Evolutionary conservation across 2,888 invertebrate genomes (phyloP).

Genomic region (Neuroscelio doddi): DNA sequence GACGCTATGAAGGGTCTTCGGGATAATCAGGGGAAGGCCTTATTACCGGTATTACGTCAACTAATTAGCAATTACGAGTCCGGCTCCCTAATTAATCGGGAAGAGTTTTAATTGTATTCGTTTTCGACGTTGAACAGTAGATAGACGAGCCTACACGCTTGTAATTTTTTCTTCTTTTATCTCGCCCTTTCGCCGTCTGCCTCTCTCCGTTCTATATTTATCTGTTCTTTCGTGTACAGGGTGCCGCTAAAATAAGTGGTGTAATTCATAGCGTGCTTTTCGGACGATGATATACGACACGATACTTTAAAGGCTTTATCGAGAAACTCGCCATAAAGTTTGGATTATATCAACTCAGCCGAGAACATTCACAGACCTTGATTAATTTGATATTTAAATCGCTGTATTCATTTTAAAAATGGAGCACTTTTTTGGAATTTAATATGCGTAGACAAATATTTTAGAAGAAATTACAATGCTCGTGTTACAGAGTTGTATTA

Average conservation of each 20-base stretch:
- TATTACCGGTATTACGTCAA: slow-evolving; percentile 53
- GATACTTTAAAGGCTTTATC: slow-evolving; percentile 38
- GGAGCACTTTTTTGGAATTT: too few species aligned
- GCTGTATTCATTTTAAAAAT: too few species aligned
- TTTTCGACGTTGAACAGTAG: slow-evolving; percentile 18
- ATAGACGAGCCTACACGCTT: slow-evolving; percentile 5
- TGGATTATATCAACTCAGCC: too few species aligned
- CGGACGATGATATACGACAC: slow-evolving; percentile 35
- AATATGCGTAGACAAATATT: too few species aligned
- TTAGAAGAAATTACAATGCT: too few species aligned
- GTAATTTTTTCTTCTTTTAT: not conserved
- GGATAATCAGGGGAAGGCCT: not conserved
- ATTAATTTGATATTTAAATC: too few species aligned
- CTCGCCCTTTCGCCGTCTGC: slow-evolving; percentile 22
- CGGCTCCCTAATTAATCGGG: slow-evolving; percentile 56
- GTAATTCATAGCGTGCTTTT: slow-evolving; percentile 15
- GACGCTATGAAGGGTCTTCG: not conserved
- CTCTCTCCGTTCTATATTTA: slow-evolving; percentile 33
- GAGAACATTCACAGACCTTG: too few species aligned
- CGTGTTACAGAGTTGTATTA: too few species aligned
- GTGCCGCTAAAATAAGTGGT: slow-evolving; percentile 16
- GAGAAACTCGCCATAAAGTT: not conserved
- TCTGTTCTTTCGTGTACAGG: slow-evolving; percentile 8
- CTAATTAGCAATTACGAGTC: slow-evolving; percentile 59
- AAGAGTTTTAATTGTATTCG: slow-evolving; percentile 48